Percentiles rank a stretch among this genome's conserved stretches.
These are phyloP conservation scores for Bombus sibiricus DNA, from an alignment of 1,140 invertebrate species.

Conservation along the genomic window DNA sequence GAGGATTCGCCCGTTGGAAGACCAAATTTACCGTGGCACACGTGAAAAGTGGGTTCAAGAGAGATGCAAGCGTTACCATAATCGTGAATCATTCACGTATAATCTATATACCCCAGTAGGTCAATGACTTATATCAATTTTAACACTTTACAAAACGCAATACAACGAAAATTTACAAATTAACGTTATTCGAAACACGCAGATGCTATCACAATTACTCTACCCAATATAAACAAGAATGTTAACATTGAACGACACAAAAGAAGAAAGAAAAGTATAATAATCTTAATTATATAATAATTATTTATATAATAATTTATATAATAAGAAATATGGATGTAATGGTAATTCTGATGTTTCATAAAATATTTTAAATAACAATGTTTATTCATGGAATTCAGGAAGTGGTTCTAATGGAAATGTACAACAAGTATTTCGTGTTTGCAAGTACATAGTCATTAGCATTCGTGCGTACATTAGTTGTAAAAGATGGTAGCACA, in stretches of 20 bases:
- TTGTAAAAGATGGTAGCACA: not conserved
- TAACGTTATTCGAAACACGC: not conserved
- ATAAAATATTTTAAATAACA: not conserved
- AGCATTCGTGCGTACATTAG: not conserved
- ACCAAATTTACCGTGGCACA: slow-evolving; percentile 52
- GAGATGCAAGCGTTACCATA: slow-evolving; percentile 46
- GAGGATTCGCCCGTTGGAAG: slow-evolving; percentile 46
- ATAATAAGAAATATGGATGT: too few species aligned
- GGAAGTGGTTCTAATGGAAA: not conserved
- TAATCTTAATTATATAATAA: too few species aligned
- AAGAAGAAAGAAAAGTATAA: too few species aligned
- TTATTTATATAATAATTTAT: too few species aligned
- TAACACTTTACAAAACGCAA: not conserved
- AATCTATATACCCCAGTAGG: slow-evolving; percentile 15
- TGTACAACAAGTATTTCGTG: not conserved
- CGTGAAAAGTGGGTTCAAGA: slow-evolving; percentile 56
- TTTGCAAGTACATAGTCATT: not conserved
- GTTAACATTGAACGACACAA: too few species aligned
- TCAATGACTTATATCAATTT: slow-evolving; percentile 6
- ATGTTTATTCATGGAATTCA: not conserved
- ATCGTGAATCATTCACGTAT: slow-evolving; percentile 56
- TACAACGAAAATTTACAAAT: not conserved
- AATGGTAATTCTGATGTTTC: too few species aligned
- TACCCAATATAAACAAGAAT: too few species aligned
- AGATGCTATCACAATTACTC: not conserved